Evolutionary conservation across 2,888 invertebrate genomes (phyloP), one percentile per base, ranked within the genome.

Genomic region (Orthosia cruda): DNA sequence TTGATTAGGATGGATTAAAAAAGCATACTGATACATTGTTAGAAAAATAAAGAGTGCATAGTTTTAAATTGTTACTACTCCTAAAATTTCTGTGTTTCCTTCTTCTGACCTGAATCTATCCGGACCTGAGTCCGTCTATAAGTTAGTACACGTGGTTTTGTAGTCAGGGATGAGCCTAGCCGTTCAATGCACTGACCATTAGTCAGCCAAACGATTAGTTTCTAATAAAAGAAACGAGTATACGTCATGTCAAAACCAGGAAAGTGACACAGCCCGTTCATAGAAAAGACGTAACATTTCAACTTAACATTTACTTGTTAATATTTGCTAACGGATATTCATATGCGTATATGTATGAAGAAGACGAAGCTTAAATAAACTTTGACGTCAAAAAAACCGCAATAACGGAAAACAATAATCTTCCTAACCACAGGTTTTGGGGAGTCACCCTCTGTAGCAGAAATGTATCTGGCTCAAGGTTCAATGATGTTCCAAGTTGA

Each of bases 271-370:
- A 77, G 5, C 26, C 12, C 4, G 49, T 78, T 74, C 74, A 18
- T 26, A 57, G 57, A 74, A 66, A 7, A 49, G 15, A 40, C 26
- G 4, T 20, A n/a, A 54, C 15, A 26, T 49, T 54, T 58, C 23
- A 40, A 63, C 12, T 63, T 49, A 49, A 23, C 77, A 63, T 75
- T 67, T 45, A 61, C 52, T 55, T 57, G 20, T 52, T n/a, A 54
- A 80, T 74, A 74, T 80, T 80, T 80, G 61, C 49, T 49, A 50
- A 75, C 52, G 76, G 70, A 80, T 75, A 75, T 75, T 69, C 59
- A 20, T 55, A 26, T 52, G 45, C n/a, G 50, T 32, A 9, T 23
- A 12, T 49, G 13, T 40, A 11, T 18, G 23, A 62, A 26, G 13
- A 9, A 20, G 13, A 12, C 16, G 20, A 50, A 50, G 4, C 50